Conservation (phyloP, 1,140 invertebrate species). For the Microplitis demolitor region DNA sequence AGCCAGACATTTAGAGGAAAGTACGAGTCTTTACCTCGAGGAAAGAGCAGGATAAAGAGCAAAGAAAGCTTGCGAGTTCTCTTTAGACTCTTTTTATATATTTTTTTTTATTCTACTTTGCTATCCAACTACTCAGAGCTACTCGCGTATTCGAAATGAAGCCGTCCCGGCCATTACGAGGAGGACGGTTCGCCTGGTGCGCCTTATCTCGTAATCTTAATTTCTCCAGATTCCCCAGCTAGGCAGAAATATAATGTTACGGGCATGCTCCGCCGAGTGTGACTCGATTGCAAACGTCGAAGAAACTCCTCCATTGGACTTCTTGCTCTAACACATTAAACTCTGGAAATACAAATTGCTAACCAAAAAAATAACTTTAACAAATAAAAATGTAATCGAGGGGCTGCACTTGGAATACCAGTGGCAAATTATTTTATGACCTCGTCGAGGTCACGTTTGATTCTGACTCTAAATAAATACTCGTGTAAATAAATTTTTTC, state of each 20-base stretch:
- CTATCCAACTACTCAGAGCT: too few species aligned
- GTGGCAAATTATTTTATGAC: background rate
- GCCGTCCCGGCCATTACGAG: slow-evolving; percentile 31
- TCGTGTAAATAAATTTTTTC: background rate
- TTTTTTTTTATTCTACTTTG: too few species aligned
- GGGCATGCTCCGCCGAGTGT: slow-evolving; percentile 39
- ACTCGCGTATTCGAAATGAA: slow-evolving; percentile 42
- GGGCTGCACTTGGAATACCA: background rate
- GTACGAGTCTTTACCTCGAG: background rate
- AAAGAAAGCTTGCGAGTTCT: background rate
- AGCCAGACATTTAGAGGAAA: slow-evolving; percentile 15
- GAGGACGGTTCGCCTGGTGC: slow-evolving; percentile 12
- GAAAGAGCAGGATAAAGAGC: background rate
- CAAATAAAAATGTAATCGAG: background rate
- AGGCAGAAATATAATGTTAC: slow-evolving; percentile 44
- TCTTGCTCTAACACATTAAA: background rate
- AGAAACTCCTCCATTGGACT: background rate
- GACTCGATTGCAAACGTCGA: slow-evolving; percentile 46
- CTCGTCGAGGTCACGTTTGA: background rate
- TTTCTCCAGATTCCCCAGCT: slow-evolving; percentile 43
- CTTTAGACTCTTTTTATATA: slow-evolving; percentile 4
- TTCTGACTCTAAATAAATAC: background rate
- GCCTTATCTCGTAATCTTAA: slow-evolving; percentile 49
- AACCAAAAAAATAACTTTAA: background rate
- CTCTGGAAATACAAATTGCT: slow-evolving; percentile 12